Evolutionary conservation across 1,140 invertebrate species (phyloP), one percentile per base, ranked within the genome.

Genomic region (Dysdera silvatica): DNA sequence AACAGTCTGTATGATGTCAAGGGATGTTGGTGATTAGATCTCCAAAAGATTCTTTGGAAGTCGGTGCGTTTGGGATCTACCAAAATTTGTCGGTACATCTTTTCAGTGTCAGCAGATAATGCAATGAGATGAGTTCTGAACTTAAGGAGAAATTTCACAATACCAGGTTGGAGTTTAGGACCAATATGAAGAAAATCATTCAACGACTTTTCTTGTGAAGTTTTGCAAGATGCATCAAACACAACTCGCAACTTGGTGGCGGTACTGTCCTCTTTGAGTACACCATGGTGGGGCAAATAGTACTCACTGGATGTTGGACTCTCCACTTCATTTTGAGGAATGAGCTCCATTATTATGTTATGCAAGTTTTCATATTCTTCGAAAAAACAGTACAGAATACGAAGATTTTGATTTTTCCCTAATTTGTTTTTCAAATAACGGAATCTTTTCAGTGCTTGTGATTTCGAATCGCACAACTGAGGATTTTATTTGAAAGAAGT

Each of bases 31-130:
- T 58, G 55, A 54, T 65, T 61, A 3, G 70, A 67, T 26, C 75
- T 56, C 76, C 78, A 79, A 0, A 78, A 53, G 29, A 80, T 75
- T 65, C 74, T 61, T 56, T 79, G 76, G 28, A 71, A 75, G 48
- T 60, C 33, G n/a, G 47, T n/a, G n/a, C n/a, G n/a, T n/a, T n/a
- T n/a, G n/a, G n/a, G n/a, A n/a, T n/a, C n/a, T n/a, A n/a, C n/a
- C n/a, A n/a, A n/a, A 3, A 3, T 10, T 51, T 51, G 3, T 4
- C 48, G 48, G 26, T 4, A 51, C 48, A 51, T 51, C 14, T 51
- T 51, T 3, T 4, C 4, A n/a, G 26, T 51, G 14, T 51, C 48
- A 16, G 3, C 3, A 3, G 8, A n/a, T 3, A 51, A 3, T 8
- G 10, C 48, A 3, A 4, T n/a, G 3, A 3, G 16, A 10, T 51